Evolutionary conservation across 2,797 vertebrate genomes (phyloP), one percentile per base, ranked within the genome.

Genomic region (Hapalemur alaotrensis): DNA sequence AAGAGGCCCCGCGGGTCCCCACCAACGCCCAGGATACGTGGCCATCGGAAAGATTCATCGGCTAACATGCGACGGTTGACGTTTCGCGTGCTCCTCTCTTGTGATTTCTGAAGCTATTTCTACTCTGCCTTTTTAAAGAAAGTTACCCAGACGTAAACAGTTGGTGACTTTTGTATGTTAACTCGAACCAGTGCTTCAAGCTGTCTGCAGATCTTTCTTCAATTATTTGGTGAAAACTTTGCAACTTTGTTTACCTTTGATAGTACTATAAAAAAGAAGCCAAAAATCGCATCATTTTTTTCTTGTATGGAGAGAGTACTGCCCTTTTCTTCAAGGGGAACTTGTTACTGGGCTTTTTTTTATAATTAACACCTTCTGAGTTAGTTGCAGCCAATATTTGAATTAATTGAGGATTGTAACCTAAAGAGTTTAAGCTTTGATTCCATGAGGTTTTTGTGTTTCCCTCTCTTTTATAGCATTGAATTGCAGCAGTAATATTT

Each of bases 11-110:
- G 35, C 57, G 17, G 1, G 15, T 10, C 18, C 96, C 93, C 2
- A 3, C 41, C 11, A 17, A 4, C 11, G 78, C 70, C 76, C 97
- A 2, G 73, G 41, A 70, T 0, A 32, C 93, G 32, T 92, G 97
- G 97, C 95, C 95, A 0, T 54, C 93, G 2, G 97, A 95, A 4
- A 82, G 93, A 1, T 97, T 94, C 96, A 94, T 96, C 6, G 96
- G 97, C 85, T 94, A 15, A 65, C 0, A 2, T 1, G 17, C 85
- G 1, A 0, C 20, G 7, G 54, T 0, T 2, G 0, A 0, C 7
- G 3, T 3, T 10, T 1, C 0, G 0, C 5, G 0, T 0, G 18
- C 0, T n/a, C 25, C 0, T 2, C 20, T 59, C 46, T 5, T 10
- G 22, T 43, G 80, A 11, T 12, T 25, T 25, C 81, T 3, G 52